Evolutionary conservation across 2,113 vertebrate species (phyloP).

Genomic region (Vireo altiloquus): DNA sequence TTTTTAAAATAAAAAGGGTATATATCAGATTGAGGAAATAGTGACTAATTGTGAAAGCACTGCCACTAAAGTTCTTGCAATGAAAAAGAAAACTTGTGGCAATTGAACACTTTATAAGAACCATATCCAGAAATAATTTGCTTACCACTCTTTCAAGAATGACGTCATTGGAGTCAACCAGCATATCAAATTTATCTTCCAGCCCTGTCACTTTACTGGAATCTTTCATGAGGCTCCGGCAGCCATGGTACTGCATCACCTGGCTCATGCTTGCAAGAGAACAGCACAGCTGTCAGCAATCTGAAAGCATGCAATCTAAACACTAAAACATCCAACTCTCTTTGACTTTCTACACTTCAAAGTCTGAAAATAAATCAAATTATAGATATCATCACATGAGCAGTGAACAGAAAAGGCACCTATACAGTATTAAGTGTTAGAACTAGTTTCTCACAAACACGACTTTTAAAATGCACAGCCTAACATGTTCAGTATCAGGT

Average conservation of each 20-base stretch:
- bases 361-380: background rate
- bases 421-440: background rate
- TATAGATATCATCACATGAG: rapidly evolving
- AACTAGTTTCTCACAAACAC: background rate
- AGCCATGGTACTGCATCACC: conserved; percentile 92
- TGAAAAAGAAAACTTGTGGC: background rate
- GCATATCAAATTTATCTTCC: conserved; percentile 91
- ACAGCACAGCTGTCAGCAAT: background rate
- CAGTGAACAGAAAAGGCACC: background rate
- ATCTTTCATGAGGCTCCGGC: conserved; percentile 82
- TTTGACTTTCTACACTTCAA: background rate
- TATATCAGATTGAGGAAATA: background rate
- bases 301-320: background rate
- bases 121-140: background rate
- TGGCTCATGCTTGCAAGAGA: conserved; percentile 84
- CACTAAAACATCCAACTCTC: background rate
- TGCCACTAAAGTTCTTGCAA: background rate
- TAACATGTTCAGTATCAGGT: rapidly evolving
- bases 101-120: background rate
- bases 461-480: background rate
- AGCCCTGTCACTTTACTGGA: conserved; percentile 81
- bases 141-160: conserved; percentile 96
- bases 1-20: background rate
- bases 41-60: background rate
- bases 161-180: conserved; percentile 91